These are phyloP conservation scores for Molothrus aeneus DNA, from an alignment of 2,797 vertebrate species.

Conservation along the genomic window DNA sequence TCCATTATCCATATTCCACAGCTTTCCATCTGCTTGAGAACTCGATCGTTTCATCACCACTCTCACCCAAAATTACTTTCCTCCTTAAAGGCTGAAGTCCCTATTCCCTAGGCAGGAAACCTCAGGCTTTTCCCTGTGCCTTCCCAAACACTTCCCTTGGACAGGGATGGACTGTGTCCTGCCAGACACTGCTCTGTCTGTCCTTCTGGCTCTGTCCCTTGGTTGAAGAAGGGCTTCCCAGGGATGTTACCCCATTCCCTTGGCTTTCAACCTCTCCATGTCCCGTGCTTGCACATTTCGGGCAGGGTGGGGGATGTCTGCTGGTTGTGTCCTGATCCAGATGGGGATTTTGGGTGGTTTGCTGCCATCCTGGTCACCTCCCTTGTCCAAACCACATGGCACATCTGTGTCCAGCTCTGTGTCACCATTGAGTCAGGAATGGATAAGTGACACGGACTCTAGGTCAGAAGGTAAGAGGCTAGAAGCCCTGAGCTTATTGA, in stretches of 20 bases:
- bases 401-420: fast-evolving
- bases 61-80: background rate
- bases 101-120: background rate
- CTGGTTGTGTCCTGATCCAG: background rate
- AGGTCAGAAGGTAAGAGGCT: background rate
- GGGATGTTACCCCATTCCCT: background rate
- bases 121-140: background rate
- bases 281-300: fast-evolving
- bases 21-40: background rate
- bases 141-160: background rate
- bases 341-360: background rate
- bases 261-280: background rate
- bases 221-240: background rate
- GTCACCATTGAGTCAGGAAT: background rate
- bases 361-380: background rate
- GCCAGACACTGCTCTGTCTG: background rate
- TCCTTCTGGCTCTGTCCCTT: background rate
- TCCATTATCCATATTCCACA: background rate
- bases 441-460: background rate
- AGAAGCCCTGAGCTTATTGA: background rate
- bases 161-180: background rate
- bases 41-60: background rate
- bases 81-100: background rate
- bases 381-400: background rate
- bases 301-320: background rate